A percentile compares a stretch with the other conserved stretches of the same genome.
These are phyloP conservation scores for Cetonia aurata DNA, from an alignment of 2,888 invertebrate genomes.

Conservation along the genomic window DNA sequence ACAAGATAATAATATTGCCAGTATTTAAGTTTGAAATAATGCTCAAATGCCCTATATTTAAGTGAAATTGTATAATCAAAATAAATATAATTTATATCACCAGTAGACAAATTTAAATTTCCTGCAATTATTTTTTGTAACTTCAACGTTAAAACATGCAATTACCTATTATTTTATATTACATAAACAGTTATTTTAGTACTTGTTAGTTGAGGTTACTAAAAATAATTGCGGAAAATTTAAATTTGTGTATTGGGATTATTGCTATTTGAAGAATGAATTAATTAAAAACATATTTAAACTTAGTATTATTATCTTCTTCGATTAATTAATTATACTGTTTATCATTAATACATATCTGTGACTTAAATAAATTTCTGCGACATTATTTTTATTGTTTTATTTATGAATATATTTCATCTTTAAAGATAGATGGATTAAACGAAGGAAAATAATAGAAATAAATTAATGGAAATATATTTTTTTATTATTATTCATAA, in stretches of 20 bases:
- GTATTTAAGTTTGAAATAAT: conserved; percentile 35
- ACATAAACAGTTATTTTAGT: too few species aligned
- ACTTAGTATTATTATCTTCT: conserved; percentile 20
- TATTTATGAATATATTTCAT: too few species aligned
- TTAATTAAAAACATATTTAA: conserved; percentile 16
- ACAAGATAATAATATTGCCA: conserved; percentile 21
- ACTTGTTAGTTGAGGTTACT: too few species aligned
- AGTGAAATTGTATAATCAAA: conserved; percentile 27
- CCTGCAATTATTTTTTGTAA: too few species aligned
- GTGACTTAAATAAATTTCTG: conserved; percentile 49
- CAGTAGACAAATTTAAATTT: too few species aligned
- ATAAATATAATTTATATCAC: conserved; percentile 5
- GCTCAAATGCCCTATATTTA: conserved; percentile 34
- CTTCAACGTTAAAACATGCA: too few species aligned
- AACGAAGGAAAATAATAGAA: too few species aligned
- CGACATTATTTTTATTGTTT: conserved; percentile 37
- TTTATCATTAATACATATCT: conserved; percentile 59
- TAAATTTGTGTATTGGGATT: not conserved
- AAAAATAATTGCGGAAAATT: too few species aligned
- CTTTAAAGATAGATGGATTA: too few species aligned
- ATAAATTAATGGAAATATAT: too few species aligned
- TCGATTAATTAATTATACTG: conserved; percentile 47
- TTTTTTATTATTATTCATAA: too few species aligned
- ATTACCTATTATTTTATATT: too few species aligned
- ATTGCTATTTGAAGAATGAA: conserved; percentile 27